Evolutionary conservation across 2,888 invertebrate genomes (phyloP).

Genomic region (Scaptomyza polygonia): DNA sequence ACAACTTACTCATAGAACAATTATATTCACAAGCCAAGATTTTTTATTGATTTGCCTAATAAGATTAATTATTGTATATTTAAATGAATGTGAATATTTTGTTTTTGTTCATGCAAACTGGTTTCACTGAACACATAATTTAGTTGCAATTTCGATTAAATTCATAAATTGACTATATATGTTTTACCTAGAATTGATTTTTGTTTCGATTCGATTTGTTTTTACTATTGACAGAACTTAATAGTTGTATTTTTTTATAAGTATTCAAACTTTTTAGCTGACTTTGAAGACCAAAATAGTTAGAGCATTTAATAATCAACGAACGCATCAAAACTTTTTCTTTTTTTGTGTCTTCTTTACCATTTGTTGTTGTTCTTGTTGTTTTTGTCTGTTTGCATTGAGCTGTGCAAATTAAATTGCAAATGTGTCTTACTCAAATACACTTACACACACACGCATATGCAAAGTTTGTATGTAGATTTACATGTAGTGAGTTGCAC

Average conservation of each 20-base stretch:
- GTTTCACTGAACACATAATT: too few relatives aligned
- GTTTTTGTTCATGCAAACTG: too few relatives aligned
- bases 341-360: background rate
- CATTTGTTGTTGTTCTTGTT: slow-evolving; percentile 6
- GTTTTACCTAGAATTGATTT: background rate
- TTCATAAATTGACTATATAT: background rate
- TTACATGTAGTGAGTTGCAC: too few relatives aligned
- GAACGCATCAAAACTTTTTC: background rate
- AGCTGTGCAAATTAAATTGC: slow-evolving; percentile 69
- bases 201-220: background rate
- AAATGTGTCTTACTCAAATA: slow-evolving; percentile 43
- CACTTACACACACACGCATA: slow-evolving; percentile 1
- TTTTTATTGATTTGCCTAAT: too few relatives aligned
- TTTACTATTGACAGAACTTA: too few relatives aligned
- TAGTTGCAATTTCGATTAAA: too few relatives aligned
- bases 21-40: too few relatives aligned
- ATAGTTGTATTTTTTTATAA: too few relatives aligned
- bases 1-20: too few relatives aligned
- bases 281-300: background rate
- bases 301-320: slow-evolving; percentile 2
- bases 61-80: too few relatives aligned
- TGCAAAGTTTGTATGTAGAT: too few relatives aligned
- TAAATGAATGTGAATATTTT: too few relatives aligned
- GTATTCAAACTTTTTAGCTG: slow-evolving; percentile 1
- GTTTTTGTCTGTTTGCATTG: slow-evolving; percentile 52